phyloP scores from a whole-genome alignment of 2,113 vertebrate species.

The Pyxicephalus adspersus region DNA sequence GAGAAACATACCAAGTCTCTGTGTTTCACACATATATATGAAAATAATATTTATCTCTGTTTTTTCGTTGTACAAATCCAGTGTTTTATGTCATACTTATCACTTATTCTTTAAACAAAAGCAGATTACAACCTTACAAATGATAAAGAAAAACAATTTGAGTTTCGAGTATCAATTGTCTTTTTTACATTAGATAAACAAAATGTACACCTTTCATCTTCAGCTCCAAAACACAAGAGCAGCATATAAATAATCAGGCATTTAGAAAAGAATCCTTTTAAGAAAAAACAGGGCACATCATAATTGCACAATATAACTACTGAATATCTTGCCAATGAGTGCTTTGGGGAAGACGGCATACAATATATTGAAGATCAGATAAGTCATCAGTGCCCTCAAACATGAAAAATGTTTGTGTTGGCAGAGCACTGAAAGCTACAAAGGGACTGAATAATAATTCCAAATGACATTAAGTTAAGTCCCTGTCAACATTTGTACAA shows the following conservation, averaged over 20 bases:
- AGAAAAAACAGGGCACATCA: slow-evolving; percentile 2
- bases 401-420: slow-evolving; percentile 31
- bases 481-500: not conserved
- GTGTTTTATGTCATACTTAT: too few species aligned
- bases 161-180: too few species aligned
- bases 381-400: slow-evolving; percentile 43
- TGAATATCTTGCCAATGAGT: slow-evolving; percentile 25
- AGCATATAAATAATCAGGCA: slow-evolving; percentile 28
- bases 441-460: slow-evolving; percentile 20
- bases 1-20: too few species aligned
- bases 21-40: too few species aligned
- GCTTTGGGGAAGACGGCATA: slow-evolving; percentile 5
- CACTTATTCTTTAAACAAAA: too few species aligned
- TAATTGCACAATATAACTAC: slow-evolving; percentile 2
- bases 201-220: not conserved
- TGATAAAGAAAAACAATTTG: too few species aligned
- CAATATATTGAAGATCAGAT: slow-evolving; percentile 27
- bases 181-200: not conserved
- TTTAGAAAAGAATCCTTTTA: slow-evolving; percentile 19
- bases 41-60: too few species aligned
- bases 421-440: not conserved
- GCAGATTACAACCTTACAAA: too few species aligned
- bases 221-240: not conserved
- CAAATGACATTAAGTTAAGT: not conserved
- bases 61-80: too few species aligned